These are phyloP conservation scores for Prenolepis imparis DNA, from an alignment of 2,888 invertebrate species.

Conservation along the genomic window DNA sequence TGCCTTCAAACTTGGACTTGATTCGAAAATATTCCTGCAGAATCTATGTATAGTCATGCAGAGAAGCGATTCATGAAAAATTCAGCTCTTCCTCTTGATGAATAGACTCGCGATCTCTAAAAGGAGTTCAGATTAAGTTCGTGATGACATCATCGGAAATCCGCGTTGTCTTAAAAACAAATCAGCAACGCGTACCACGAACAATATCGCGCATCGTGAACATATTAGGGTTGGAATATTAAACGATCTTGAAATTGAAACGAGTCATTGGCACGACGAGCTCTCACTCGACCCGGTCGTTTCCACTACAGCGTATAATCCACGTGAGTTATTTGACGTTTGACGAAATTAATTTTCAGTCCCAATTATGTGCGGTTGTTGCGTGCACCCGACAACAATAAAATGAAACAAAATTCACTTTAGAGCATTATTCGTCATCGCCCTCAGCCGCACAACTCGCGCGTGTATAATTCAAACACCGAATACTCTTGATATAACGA, in stretches of 20 bases:
- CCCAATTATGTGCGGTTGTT: neutral
- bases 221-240: neutral
- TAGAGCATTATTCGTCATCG: conserved; percentile 17
- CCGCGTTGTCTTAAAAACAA: neutral
- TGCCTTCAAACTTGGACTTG: neutral
- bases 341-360: neutral
- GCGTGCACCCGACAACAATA: neutral
- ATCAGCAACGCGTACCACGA: neutral
- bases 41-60: neutral
- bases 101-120: neutral
- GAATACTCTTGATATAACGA: neutral
- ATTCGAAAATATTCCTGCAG: neutral
- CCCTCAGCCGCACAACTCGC: neutral
- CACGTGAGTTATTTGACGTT: conserved; percentile 13
- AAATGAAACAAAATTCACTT: conserved; percentile 7
- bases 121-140: neutral
- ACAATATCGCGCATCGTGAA: neutral
- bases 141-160: conserved; percentile 16
- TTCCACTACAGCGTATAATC: neutral
- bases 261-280: neutral
- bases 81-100: neutral
- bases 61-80: conserved; percentile 22
- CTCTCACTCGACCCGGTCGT: neutral
- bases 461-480: neutral
- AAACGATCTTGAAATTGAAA: conserved; percentile 32